Percentiles rank a stretch among this genome's conserved stretches.
Evolutionary conservation across 2,888 invertebrate genomes (phyloP).

Genomic region (Masnerella sp.): DNA sequence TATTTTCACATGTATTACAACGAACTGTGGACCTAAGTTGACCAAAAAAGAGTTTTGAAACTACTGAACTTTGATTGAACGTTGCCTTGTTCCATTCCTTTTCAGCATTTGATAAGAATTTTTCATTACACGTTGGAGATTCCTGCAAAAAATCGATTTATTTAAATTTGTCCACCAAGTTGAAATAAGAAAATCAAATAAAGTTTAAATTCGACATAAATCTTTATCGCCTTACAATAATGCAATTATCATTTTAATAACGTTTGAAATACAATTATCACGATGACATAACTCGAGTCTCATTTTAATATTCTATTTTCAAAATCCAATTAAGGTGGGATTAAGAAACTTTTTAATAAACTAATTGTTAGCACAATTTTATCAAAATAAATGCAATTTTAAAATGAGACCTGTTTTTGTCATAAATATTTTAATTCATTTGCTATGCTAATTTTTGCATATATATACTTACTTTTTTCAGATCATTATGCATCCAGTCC

Average conservation of each 20-base stretch:
- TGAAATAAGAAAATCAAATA: too few species aligned
- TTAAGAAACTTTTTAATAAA: too few species aligned
- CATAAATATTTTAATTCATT: conserved; percentile 6
- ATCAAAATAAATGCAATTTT: too few species aligned
- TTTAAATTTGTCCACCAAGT: neutral
- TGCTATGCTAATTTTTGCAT: neutral
- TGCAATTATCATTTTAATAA: too few species aligned
- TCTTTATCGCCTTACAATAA: too few species aligned
- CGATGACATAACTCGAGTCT: too few species aligned
- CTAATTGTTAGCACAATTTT: too few species aligned
- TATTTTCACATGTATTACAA: conserved; percentile 85
- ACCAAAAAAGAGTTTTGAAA: conserved; percentile 87
- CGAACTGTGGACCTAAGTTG: conserved; percentile 89
- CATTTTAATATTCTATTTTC: too few species aligned
- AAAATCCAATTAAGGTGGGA: too few species aligned
- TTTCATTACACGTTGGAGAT: conserved; percentile 62
- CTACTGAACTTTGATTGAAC: conserved; percentile 71
- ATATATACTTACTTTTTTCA: conserved; percentile 80
- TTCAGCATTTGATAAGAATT: conserved; percentile 69
- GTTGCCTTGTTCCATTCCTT: conserved; percentile 75
- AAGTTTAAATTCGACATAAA: too few species aligned
- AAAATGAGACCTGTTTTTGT: conserved; percentile 5
- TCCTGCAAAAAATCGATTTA: conserved; percentile 61
- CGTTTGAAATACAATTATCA: too few species aligned
- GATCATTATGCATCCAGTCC: conserved; percentile 92